Conservation (phyloP, 2,888 invertebrate species). For the Notocelia uddmanniana region DNA sequence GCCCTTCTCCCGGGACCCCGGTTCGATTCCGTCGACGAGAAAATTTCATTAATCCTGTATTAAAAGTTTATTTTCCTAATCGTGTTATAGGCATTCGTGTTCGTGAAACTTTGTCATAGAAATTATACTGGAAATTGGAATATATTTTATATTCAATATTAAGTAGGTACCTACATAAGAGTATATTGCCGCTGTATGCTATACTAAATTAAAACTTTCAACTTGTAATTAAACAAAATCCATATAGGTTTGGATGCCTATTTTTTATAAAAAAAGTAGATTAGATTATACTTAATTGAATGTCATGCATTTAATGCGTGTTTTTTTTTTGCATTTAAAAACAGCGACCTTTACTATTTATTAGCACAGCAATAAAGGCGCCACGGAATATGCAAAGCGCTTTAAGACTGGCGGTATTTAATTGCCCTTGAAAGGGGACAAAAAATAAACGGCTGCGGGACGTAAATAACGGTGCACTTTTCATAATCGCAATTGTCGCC, state of each 20-base stretch:
- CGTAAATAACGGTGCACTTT: conserved; percentile 86
- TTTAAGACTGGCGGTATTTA: conserved; percentile 84
- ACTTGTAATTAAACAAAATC: no score
- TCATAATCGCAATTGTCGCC: conserved; percentile 86
- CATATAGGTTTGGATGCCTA: no score
- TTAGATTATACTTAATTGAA: not conserved
- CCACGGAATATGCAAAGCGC: conserved; percentile 80
- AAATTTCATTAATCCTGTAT: conserved; percentile 80
- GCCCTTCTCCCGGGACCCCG: conserved; percentile 67
- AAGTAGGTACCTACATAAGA: no score
- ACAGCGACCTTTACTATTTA: conserved; percentile 75
- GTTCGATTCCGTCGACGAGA: conserved; percentile 77
- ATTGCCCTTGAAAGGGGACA: conserved; percentile 86
- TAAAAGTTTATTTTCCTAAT: conserved; percentile 68
- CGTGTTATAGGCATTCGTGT: conserved; percentile 52
- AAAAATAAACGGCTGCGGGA: conserved; percentile 79
- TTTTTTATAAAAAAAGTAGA: not conserved
- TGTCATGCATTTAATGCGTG: not conserved
- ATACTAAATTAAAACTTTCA: no score
- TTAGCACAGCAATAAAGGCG: conserved; percentile 75
- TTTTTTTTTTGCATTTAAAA: conserved; percentile 32
- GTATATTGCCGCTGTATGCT: not conserved
- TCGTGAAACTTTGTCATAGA: conserved; percentile 44
- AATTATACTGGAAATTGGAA: conserved; percentile 15
- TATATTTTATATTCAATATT: conserved; percentile 7